Evolutionary conservation across 2,113 vertebrate species (phyloP).

Genomic region (Neolamprologus sp.): DNA sequence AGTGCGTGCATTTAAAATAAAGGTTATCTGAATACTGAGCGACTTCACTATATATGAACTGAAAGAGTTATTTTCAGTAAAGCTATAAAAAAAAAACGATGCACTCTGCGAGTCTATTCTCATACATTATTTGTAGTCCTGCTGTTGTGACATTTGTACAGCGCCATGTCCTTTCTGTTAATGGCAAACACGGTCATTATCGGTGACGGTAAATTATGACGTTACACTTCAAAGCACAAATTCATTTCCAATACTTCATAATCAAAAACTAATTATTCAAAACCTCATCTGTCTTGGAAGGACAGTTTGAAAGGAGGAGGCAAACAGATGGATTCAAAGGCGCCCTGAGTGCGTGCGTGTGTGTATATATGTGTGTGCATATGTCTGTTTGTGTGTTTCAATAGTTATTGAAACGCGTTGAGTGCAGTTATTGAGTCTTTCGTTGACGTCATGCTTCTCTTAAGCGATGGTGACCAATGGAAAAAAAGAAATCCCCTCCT

Average conservation of each 20-base stretch:
- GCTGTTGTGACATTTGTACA: not conserved
- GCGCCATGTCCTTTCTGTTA: not conserved
- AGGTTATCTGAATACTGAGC: not conserved
- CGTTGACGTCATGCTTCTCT: not conserved
- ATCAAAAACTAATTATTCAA: not conserved
- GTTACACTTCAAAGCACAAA: not conserved
- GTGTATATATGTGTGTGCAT: not conserved
- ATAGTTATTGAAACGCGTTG: constrained; percentile 4
- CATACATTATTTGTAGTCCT: not conserved
- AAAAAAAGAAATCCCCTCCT: constrained; percentile 22
- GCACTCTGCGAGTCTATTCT: not conserved
- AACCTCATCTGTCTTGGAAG: not conserved
- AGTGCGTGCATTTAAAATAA: not conserved
- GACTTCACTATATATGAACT: not conserved
- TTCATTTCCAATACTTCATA: not conserved
- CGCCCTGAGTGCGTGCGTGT: not conserved
- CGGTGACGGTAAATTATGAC: not conserved
- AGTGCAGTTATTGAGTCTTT: not conserved
- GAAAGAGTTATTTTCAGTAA: not conserved
- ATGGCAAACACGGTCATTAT: not conserved
- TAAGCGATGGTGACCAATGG: not conserved
- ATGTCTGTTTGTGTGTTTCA: not conserved
- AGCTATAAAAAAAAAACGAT: not conserved
- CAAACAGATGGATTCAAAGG: not conserved
- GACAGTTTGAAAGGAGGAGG: not conserved